These are phyloP conservation scores for Dichetophora obliterata DNA, from an alignment of 2,888 invertebrate genomes.

Conservation along the genomic window DNA sequence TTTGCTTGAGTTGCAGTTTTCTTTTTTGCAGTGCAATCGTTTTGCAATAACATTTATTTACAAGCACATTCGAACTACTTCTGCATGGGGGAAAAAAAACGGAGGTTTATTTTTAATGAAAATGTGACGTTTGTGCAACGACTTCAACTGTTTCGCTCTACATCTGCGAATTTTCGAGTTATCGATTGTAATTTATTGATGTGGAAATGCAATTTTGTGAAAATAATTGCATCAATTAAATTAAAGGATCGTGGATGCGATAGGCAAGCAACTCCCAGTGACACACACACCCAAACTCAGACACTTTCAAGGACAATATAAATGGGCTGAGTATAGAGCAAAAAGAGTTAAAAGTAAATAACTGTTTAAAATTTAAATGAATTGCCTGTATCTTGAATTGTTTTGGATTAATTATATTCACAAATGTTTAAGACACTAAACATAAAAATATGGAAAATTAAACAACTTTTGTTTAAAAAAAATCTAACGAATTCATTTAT, in stretches of 20 bases:
- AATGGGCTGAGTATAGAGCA: too few relatives aligned
- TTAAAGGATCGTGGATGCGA: not conserved
- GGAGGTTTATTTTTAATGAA: too few relatives aligned
- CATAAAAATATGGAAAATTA: too few relatives aligned
- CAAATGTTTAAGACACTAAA: too few relatives aligned
- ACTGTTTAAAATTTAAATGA: too few relatives aligned
- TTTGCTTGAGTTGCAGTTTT: slow-evolving; percentile 6
- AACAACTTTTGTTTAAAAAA: too few relatives aligned
- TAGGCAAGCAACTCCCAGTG: not conserved
- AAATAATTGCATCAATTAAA: slow-evolving; percentile 35
- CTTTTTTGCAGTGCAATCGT: slow-evolving; percentile 3
- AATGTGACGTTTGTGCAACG: not conserved
- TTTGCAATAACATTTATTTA: not conserved
- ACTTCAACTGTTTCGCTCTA: not conserved
- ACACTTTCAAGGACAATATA: not conserved
- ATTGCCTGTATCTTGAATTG: too few relatives aligned
- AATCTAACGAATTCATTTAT: too few relatives aligned
- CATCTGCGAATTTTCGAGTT: slow-evolving; percentile 5
- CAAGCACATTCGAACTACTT: slow-evolving; percentile 6
- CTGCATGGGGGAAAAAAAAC: too few relatives aligned
- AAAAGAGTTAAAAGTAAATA: too few relatives aligned
- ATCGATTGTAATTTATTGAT: slow-evolving; percentile 25
- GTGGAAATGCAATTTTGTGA: slow-evolving; percentile 22
- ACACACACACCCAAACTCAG: not conserved
- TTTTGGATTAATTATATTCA: too few relatives aligned